Conservation (phyloP, 2,888 invertebrate genomes). For the Andrena minutula region DNA sequence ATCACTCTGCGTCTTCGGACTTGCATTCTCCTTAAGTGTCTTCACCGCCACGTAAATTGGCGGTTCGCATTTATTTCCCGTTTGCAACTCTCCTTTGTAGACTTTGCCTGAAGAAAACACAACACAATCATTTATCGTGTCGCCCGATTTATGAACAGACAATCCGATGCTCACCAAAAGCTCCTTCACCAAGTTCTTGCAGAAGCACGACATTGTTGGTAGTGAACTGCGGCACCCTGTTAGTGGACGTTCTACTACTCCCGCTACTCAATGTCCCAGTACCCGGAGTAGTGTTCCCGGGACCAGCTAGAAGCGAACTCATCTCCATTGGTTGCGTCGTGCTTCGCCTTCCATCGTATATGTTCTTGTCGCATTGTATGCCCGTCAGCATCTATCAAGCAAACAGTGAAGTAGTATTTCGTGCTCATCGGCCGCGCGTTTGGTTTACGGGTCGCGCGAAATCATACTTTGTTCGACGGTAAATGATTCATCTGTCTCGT, state of each 20-base stretch:
- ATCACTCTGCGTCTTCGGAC: slow-evolving; percentile 95
- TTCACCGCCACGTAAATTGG: slow-evolving; percentile 96
- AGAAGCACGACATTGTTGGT: slow-evolving; percentile 94
- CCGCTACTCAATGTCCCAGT: slow-evolving; percentile 85
- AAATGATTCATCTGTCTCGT: slow-evolving; percentile 81
- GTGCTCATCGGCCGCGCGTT: not conserved
- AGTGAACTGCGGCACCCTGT: slow-evolving; percentile 93
- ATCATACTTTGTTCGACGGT: slow-evolving; percentile 81
- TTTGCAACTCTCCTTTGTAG: slow-evolving; percentile 95
- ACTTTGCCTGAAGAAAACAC: slow-evolving; percentile 89
- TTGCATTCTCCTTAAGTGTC: slow-evolving; percentile 96
- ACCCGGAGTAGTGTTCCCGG: slow-evolving; percentile 86
- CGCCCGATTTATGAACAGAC: not conserved
- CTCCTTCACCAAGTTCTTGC: slow-evolving; percentile 97
- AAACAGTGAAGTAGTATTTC: slow-evolving; percentile 1
- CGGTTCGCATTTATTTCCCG: slow-evolving; percentile 87
- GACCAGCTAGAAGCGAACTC: slow-evolving; percentile 90
- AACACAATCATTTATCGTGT: not conserved
- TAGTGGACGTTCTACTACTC: slow-evolving; percentile 85
- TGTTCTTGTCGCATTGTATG: slow-evolving; percentile 89
- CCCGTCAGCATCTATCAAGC: slow-evolving; percentile 79
- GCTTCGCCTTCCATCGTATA: slow-evolving; percentile 91
- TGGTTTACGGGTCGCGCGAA: not conserved
- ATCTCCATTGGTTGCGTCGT: slow-evolving; percentile 93
- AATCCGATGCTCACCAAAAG: slow-evolving; percentile 90